These are phyloP conservation scores for Chydorus sphaericus DNA, from an alignment of 2,888 invertebrate species.

Conservation along the genomic window DNA sequence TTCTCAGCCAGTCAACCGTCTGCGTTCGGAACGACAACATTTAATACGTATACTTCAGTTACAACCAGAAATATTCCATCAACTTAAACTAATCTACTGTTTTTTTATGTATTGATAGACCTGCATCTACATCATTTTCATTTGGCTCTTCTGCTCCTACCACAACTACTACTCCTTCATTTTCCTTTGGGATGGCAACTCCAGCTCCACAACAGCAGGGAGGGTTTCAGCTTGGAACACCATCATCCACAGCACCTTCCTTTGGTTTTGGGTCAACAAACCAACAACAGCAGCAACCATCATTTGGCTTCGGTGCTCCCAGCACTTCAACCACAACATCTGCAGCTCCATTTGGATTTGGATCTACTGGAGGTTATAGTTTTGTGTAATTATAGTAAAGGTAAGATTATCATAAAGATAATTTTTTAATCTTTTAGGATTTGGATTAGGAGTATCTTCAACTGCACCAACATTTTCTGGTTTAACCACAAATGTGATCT, in stretches of 20 bases:
- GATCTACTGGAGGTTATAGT: not conserved
- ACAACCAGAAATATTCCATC: not conserved
- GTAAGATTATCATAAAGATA: not conserved
- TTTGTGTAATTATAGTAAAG: not conserved
- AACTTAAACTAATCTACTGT: not conserved
- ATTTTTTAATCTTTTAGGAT: not conserved
- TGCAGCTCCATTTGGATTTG: too few relatives aligned
- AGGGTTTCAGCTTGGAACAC: not conserved
- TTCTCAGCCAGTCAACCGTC: not conserved
- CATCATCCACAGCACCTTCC: not conserved
- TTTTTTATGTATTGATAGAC: not conserved
- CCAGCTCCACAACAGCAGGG: not conserved
- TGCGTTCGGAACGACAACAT: not conserved
- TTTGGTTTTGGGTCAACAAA: not conserved
- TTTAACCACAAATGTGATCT: slow-evolving; percentile 23
- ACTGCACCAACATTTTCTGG: slow-evolving; percentile 16
- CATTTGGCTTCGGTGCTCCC: not conserved
- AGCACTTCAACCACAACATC: too few relatives aligned
- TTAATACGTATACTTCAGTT: not conserved
- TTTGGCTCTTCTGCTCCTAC: not conserved
- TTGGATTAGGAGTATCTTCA: slow-evolving; percentile 8
- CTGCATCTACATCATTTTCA: not conserved
- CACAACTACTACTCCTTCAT: not conserved
- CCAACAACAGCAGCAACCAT: too few relatives aligned
- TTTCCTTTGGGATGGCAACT: not conserved